A percentile compares a stretch with the other conserved stretches of the same genome.
Conservation (phyloP, 2,797 vertebrate species). For the Ceryle rudis region DNA sequence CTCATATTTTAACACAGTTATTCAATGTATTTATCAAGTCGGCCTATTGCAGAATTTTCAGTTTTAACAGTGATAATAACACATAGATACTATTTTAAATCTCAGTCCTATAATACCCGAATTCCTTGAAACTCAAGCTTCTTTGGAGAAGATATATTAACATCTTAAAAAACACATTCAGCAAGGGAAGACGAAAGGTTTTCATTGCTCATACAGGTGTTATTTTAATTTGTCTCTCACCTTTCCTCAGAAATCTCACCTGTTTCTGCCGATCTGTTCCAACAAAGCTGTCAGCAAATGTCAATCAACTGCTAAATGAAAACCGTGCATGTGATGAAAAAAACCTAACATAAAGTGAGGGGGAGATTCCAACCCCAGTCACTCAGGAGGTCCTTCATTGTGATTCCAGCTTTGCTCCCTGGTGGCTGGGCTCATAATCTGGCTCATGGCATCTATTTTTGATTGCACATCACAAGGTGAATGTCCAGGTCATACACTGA, state of each 20-base stretch:
- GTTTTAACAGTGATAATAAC: background rate
- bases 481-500: background rate
- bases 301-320: background rate
- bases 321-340: background rate
- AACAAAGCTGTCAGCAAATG: slow-evolving; percentile 13
- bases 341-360: background rate
- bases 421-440: background rate
- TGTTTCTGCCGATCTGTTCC: background rate
- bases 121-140: background rate
- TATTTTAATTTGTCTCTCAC: slow-evolving; percentile 22
- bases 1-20: background rate
- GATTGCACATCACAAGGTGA: background rate
- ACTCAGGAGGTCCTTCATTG: background rate
- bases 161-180: background rate
- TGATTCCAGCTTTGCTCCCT: background rate
- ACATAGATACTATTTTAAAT: background rate
- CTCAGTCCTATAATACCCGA: background rate
- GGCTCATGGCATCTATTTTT: background rate
- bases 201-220: background rate
- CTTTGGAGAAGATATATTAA: background rate
- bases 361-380: background rate
- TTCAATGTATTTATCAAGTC: background rate
- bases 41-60: background rate
- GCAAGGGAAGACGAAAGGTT: background rate
- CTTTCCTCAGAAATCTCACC: background rate